Percentiles rank a stretch among this genome's conserved stretches.
Conservation (phyloP, 64 coral and sea anemone genomes). For the Hydrozoanthus tunicans region DNA sequence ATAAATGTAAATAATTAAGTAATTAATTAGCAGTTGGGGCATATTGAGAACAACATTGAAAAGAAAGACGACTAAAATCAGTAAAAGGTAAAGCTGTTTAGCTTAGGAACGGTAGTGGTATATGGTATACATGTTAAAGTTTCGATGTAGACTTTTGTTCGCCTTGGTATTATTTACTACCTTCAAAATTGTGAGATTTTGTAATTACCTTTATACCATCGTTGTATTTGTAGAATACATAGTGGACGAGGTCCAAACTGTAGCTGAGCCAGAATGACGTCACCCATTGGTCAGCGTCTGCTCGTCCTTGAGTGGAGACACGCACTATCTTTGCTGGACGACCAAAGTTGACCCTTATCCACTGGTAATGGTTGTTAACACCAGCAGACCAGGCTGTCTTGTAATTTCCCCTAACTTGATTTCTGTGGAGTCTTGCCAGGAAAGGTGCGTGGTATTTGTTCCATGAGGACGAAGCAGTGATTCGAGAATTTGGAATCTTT, state of each 20-base stretch:
- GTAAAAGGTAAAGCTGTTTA: no score
- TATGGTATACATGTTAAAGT: no score
- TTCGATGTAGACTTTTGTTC: no score
- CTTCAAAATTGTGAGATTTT: no score
- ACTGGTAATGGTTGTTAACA: slow-evolving; percentile 44
- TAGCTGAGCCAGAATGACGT: slow-evolving; percentile 41
- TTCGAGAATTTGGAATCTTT: slow-evolving; percentile 52
- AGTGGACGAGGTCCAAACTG: slow-evolving; percentile 11
- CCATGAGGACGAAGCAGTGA: slow-evolving; percentile 74
- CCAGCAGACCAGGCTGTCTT: slow-evolving; percentile 33
- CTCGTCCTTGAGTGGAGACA: slow-evolving; percentile 30
- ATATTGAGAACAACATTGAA: no score
- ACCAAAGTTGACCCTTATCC: slow-evolving; percentile 47
- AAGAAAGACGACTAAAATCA: no score
- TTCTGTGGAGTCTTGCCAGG: slow-evolving; percentile 42
- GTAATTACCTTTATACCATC: neutral
- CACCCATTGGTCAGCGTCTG: slow-evolving; percentile 59
- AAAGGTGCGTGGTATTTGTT: slow-evolving; percentile 59
- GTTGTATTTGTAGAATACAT: neutral
- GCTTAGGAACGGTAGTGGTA: no score
- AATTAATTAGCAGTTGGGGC: no score
- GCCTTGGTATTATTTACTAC: no score
- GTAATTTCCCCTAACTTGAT: neutral
- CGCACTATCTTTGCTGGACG: slow-evolving; percentile 47
- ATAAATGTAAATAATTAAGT: no score